Base-by-base conservation (phyloP, 2,113 vertebrate genomes). In the Octodon degus region DNA sequence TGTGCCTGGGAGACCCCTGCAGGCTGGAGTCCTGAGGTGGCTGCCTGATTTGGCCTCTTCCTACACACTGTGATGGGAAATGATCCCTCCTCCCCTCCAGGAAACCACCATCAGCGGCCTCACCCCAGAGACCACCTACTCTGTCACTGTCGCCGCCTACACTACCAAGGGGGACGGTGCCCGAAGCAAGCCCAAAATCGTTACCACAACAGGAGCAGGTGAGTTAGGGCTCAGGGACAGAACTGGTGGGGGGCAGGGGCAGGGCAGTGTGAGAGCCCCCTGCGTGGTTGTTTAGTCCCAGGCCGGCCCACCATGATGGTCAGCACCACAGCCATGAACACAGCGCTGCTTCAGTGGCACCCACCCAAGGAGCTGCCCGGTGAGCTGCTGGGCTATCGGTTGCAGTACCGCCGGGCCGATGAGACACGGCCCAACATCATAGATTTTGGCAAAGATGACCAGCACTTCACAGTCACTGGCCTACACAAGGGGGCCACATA, bases 281-380 rank as follows among this genome's bases (percentile, higher is more conserved):
- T 50, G 53, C 81, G 43, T 95, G 94, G 89, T 98, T 97, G 98
- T 98, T 93, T 98, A 99, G 99, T 99, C 95, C 99, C 99, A 77
- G 99, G 99, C 91, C 99, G 98, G 96, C 99, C 99, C 97, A 99
- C 99, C 91, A 99, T 99, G 99, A 99, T 99, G 99, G 99, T 99
- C 98, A 99, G 99, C 98, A 99, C 99, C 96, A 99, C 99, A n/a
- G 99, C 99, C 84, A 99, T 99, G 97, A 99, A 99, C 98, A 99
- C 99, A 0, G 99, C 99, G 4, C 98, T 99, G 94, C 99, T 99
- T 97, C 99, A 99, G 98, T 99, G 99, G 99, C 99, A 99, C 98
- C 99, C 99, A 7, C 99, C 99, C 81, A 99, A 99, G 97, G 99
- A 99, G 97, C 99, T 99, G 98, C 99, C 99, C 2, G 99, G 99